Evolutionary conservation across 1,140 invertebrate genomes (phyloP).

Genomic region (Phymastichus coffea): DNA sequence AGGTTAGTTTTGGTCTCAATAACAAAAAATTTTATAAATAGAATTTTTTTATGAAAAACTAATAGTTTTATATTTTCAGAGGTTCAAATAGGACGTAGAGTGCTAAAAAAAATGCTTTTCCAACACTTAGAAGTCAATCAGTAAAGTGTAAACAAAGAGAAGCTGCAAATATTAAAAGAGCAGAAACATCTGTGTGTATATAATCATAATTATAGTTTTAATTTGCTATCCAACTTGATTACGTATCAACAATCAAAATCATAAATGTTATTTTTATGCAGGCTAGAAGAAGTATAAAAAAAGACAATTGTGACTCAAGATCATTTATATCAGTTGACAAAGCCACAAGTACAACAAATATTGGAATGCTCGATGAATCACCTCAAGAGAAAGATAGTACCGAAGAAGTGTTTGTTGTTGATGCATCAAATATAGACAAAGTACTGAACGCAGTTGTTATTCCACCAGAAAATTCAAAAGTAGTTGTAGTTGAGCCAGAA

Average conservation of each 20-base stretch:
- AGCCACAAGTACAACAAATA: not conserved
- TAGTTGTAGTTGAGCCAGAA: not conserved
- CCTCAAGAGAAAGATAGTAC: not conserved
- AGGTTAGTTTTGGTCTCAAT: constrained; percentile 5
- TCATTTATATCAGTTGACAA: not conserved
- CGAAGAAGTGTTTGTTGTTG: too few species aligned
- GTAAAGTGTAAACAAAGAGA: not conserved
- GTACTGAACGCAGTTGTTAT: not conserved
- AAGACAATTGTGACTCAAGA: not conserved
- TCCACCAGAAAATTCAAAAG: not conserved
- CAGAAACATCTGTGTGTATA: too few species aligned
- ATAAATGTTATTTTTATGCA: constrained; percentile 4
- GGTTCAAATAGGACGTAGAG: not conserved
- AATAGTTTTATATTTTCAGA: constrained; percentile 3
- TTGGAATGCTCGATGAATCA: not conserved
- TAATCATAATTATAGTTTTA: not conserved
- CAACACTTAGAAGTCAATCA: too few species aligned
- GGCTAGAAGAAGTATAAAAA: not conserved
- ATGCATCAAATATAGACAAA: not conserved
- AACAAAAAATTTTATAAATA: not conserved
- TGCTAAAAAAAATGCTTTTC: too few species aligned
- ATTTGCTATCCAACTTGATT: too few species aligned
- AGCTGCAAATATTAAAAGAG: constrained; percentile 8
- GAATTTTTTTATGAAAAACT: too few species aligned
- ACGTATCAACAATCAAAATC: not conserved